Evolutionary conservation across 2,888 invertebrate genomes (phyloP).

Genomic region (Patella ulyssiponensis): DNA sequence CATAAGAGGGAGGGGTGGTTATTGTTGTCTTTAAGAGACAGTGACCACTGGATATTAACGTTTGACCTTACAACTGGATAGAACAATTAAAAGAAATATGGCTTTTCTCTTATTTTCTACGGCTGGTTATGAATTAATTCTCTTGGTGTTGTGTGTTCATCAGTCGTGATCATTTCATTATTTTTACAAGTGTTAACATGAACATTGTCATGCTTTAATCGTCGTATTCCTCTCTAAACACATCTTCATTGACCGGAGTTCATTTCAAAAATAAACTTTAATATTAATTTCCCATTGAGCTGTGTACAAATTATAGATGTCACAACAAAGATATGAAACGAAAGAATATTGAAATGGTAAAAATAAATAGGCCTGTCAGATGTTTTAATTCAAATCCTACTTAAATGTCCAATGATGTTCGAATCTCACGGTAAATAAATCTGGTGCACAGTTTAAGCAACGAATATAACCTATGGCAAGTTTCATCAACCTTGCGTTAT

Average conservation of each 20-base stretch:
- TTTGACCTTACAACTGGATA: not conserved
- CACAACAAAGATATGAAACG: too few relatives aligned
- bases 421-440: too few relatives aligned
- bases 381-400: too few relatives aligned
- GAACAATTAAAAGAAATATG: not conserved
- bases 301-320: too few relatives aligned
- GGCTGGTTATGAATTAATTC: not conserved
- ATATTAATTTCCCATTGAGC: too few relatives aligned
- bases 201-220: not conserved
- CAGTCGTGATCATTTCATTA: constrained; percentile 5
- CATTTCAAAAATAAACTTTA: too few relatives aligned
- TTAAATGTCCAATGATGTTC: too few relatives aligned
- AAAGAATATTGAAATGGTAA: too few relatives aligned
- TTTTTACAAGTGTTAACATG: not conserved
- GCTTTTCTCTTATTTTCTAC: not conserved
- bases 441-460: too few relatives aligned
- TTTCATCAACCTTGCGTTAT: too few relatives aligned
- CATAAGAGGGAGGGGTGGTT: not conserved
- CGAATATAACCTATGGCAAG: too few relatives aligned
- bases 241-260: not conserved
- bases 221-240: not conserved
- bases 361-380: too few relatives aligned
- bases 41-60: constrained; percentile 9
- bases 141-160: not conserved
- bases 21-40: not conserved